A percentile compares a stretch with the other conserved stretches of the same genome.
Evolutionary conservation across 2,888 invertebrate genomes (phyloP).

Genomic region (Pemphredon lugubris): DNA sequence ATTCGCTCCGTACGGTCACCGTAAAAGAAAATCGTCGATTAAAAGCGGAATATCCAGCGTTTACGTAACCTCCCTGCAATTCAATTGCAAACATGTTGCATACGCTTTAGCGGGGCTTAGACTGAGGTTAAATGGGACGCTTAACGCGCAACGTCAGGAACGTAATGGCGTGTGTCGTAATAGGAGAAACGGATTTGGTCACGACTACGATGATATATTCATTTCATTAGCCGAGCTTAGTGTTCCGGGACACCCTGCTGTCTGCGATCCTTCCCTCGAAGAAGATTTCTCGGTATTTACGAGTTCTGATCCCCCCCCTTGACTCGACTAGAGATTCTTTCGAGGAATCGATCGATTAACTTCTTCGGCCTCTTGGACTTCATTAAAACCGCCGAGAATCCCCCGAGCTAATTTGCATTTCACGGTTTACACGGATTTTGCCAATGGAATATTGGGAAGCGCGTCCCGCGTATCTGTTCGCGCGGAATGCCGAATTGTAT

Average conservation of each 20-base stretch:
- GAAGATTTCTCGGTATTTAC: slow-evolving; percentile 40
- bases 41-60: neutral
- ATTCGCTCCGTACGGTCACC: neutral
- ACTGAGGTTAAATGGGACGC: slow-evolving; percentile 71
- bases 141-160: slow-evolving; percentile 66
- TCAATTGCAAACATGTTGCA: slow-evolving; percentile 63
- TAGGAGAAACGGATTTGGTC: slow-evolving; percentile 74
- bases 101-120: slow-evolving; percentile 60
- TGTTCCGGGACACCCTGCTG: slow-evolving; percentile 13
- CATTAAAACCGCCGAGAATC: slow-evolving; percentile 9
- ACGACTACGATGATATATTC: slow-evolving; percentile 73
- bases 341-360: slow-evolving; percentile 20
- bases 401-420: slow-evolving; percentile 20
- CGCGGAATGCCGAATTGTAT: neutral
- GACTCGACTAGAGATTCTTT: neutral
- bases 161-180: slow-evolving; percentile 74
- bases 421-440: neutral
- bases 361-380: neutral
- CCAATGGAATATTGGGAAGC: slow-evolving; percentile 5
- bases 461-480: neutral
- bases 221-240: slow-evolving; percentile 75
- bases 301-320: slow-evolving; percentile 1
- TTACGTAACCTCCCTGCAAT: slow-evolving; percentile 31
- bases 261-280: slow-evolving; percentile 29
- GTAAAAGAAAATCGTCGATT: neutral